A percentile compares a stretch with the other conserved stretches of the same genome.
These are phyloP conservation scores for Aldrovandia affinis DNA, from an alignment of 2,797 vertebrate genomes.

Conservation along the genomic window DNA sequence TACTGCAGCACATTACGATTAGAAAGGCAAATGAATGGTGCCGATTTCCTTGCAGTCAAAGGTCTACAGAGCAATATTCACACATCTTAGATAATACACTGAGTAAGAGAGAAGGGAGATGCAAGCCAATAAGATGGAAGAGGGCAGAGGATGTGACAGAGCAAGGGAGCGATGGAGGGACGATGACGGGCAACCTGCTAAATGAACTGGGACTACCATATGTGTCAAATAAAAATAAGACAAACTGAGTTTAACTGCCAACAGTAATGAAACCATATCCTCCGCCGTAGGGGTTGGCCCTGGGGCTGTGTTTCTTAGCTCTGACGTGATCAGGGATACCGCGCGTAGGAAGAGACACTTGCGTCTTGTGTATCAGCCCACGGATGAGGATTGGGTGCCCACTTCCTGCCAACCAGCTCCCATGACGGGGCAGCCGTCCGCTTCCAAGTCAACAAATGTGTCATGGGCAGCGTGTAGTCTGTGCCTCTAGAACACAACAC, in stretches of 20 bases:
- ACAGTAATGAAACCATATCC: neutral
- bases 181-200: neutral
- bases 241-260: neutral
- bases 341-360: neutral
- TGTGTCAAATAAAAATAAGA: neutral
- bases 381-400: neutral
- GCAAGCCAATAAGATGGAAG: constrained; percentile 56
- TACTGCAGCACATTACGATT: neutral
- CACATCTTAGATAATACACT: constrained; percentile 39
- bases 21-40: neutral
- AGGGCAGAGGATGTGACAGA: neutral
- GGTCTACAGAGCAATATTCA: neutral
- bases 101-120: constrained; percentile 33
- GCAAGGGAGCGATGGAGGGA: neutral
- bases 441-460: neutral
- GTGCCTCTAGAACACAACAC: neutral
- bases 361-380: neutral
- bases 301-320: neutral
- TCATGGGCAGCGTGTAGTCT: neutral
- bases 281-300: neutral
- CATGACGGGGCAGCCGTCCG: neutral
- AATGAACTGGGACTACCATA: neutral
- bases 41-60: neutral
- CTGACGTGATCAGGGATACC: neutral
- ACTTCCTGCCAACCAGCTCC: neutral